These are phyloP conservation scores for Prochilodus magdalenae DNA, from an alignment of 2,113 vertebrate species.

Conservation along the genomic window DNA sequence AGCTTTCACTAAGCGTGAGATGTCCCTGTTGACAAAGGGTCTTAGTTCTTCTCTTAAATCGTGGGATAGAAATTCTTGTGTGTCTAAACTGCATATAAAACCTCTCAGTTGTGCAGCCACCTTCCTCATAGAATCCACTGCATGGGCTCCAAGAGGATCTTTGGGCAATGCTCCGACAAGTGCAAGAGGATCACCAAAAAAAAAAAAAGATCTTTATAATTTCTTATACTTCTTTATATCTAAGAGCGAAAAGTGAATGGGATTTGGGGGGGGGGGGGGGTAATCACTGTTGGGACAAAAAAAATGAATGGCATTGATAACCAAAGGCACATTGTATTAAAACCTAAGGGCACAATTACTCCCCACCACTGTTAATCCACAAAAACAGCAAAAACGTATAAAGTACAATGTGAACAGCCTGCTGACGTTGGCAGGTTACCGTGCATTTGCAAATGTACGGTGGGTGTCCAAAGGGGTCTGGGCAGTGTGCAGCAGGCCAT, in stretches of 20 bases:
- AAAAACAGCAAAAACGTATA: conserved; percentile 54
- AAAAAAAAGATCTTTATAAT: conserved; percentile 28
- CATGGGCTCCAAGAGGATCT: conserved; percentile 42
- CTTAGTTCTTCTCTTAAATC: conserved; percentile 33
- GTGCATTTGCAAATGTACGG: conserved; percentile 44
- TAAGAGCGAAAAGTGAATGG: conserved; percentile 65
- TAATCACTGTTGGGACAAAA: conserved; percentile 54
- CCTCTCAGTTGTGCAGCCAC: conserved; percentile 35
- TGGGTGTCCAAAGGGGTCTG: conserved; percentile 39
- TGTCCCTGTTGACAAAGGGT: conserved; percentile 60
- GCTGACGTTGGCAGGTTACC: conserved; percentile 44
- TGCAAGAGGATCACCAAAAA: conserved; percentile 45
- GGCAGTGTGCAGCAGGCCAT: conserved; percentile 53
- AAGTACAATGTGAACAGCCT: conserved; percentile 53
- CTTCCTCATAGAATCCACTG: conserved; percentile 31
- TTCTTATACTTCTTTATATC: conserved; percentile 67
- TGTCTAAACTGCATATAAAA: conserved; percentile 48
- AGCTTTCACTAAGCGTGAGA: conserved; percentile 34
- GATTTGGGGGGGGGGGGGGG: conserved; percentile 76
- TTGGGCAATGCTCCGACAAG: conserved; percentile 54
- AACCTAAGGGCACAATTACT: conserved; percentile 82
- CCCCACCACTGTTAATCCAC: conserved; percentile 75
- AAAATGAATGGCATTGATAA: conserved; percentile 80
- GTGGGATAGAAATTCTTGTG: conserved; percentile 19
- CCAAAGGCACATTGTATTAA: conserved; percentile 91